Conservation (phyloP, 2,888 invertebrate species). For the Ochropleura leucogaster region DNA sequence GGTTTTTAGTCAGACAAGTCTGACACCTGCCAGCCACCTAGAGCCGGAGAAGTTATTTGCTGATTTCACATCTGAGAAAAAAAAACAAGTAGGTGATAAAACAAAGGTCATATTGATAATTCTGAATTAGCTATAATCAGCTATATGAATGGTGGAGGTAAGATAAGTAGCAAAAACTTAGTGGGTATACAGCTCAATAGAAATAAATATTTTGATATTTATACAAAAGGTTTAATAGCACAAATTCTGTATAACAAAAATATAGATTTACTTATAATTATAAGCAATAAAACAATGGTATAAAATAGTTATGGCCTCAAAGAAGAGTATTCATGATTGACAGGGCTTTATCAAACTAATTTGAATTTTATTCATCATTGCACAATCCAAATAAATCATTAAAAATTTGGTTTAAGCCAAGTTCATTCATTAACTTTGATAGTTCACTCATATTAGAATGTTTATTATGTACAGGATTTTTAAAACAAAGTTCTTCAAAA, state of each 20-base stretch:
- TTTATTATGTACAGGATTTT: conserved; percentile 84
- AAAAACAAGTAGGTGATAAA: too few relatives aligned
- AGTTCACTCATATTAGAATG: conserved; percentile 95
- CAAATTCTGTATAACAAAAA: neutral
- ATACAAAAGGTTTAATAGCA: conserved; percentile 2
- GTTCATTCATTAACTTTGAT: conserved; percentile 93
- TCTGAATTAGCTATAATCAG: too few relatives aligned
- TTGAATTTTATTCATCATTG: conserved; percentile 56
- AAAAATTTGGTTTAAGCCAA: conserved; percentile 93
- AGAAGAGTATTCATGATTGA: conserved; percentile 27
- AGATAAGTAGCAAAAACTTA: too few relatives aligned
- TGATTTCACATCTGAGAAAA: too few relatives aligned
- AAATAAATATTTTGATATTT: neutral
- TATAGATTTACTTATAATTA: conserved; percentile 1
- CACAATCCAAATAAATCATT: conserved; percentile 94
- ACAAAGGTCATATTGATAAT: too few relatives aligned
- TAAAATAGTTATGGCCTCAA: conserved; percentile 20
- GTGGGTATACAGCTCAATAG: too few relatives aligned
- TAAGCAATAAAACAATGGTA: conserved; percentile 9
- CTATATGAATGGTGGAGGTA: too few relatives aligned
- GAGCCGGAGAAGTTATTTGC: too few relatives aligned
- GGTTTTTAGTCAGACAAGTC: too few relatives aligned
- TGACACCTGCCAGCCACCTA: too few relatives aligned
- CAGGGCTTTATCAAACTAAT: neutral
- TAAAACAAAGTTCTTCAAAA: conserved; percentile 93